Evolutionary conservation across 2,888 invertebrate genomes (phyloP), one percentile per base, ranked within the genome.

Genomic region (Esperia sulphurella): DNA sequence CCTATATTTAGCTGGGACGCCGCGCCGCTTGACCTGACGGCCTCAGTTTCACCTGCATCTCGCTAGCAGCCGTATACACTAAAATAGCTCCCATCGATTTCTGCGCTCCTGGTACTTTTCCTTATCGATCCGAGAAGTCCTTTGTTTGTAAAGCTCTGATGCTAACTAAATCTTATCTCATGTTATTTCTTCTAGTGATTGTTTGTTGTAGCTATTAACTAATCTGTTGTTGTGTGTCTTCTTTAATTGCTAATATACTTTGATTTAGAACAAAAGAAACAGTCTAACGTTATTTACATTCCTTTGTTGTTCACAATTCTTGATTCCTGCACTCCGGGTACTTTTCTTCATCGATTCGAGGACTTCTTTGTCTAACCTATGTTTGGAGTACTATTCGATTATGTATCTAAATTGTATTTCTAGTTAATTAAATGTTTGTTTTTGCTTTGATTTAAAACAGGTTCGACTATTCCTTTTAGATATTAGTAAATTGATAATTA

Each of bases 1-100:
- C 70, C 75, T 72, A 79, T 69, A 70, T 79, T 66, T 62, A 62
- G 63, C 55, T 37, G 48, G 51, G 50, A 48, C 57, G 60, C 55
- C 59, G 58, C 57, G 60, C 55, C 59, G 59, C 60, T 69, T 68
- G 76, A 74, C 76, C 75, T 57, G 58, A 56, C 67, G 59, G 53
- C 69, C 68, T 62, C 60, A 52, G 64, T 54, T 63, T 69, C 70
- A 65, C 63, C 59, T 58, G 60, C 63, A 65, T 68, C 65, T 37
- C 45, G 41, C 50, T 68, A 59, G 57, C 59, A 57, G 60, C 59
- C 66, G 42, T 41, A 14, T 21, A 21, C 2, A 38, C 35, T 10
- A 30, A 44, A 39, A 45, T 43, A 29, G 39, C 45, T 47, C 13
- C 33, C 28, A 45, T 41, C 47, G 49, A 41, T 47, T 41, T 33